These are phyloP conservation scores for Caranx melampygus DNA, from an alignment of 2,113 vertebrate genomes.

Conservation along the genomic window DNA sequence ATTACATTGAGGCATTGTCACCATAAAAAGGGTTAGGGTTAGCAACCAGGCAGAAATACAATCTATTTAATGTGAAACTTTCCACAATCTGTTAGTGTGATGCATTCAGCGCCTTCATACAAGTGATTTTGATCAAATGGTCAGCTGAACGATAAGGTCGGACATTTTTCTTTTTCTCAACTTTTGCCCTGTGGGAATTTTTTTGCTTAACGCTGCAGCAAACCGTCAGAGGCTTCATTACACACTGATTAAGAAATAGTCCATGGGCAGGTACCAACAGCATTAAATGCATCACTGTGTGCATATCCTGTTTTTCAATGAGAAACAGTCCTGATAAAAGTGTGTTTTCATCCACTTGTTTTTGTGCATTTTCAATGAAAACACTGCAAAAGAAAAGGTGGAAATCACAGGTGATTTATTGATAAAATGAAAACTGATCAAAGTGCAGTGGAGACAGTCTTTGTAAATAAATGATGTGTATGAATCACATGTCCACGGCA, in stretches of 20 bases:
- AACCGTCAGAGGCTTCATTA: conserved; percentile 42
- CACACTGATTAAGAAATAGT: conserved; percentile 23
- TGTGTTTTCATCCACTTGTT: not conserved
- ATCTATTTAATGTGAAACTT: not conserved
- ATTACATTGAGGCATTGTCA: conserved; percentile 6
- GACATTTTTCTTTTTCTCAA: not conserved
- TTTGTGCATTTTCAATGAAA: not conserved
- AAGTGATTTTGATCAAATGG: not conserved
- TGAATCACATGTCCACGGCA: no score
- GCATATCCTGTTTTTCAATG: not conserved
- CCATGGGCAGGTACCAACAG: not conserved
- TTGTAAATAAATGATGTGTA: no score
- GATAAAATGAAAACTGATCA: no score
- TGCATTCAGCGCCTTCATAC: conserved; percentile 14
- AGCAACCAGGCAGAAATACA: conserved; percentile 11
- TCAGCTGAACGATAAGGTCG: not conserved
- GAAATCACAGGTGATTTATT: no score
- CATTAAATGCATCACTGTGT: not conserved
- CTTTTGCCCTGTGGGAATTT: not conserved
- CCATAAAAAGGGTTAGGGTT: no score
- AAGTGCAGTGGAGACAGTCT: no score
- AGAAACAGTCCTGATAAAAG: not conserved
- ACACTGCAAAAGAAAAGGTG: no score
- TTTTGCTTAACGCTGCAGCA: conserved; percentile 27
- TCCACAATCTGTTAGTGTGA: conserved; percentile 16